Evolutionary conservation across 2,797 vertebrate species (phyloP).

Genomic region (Salarias fasciatus): DNA sequence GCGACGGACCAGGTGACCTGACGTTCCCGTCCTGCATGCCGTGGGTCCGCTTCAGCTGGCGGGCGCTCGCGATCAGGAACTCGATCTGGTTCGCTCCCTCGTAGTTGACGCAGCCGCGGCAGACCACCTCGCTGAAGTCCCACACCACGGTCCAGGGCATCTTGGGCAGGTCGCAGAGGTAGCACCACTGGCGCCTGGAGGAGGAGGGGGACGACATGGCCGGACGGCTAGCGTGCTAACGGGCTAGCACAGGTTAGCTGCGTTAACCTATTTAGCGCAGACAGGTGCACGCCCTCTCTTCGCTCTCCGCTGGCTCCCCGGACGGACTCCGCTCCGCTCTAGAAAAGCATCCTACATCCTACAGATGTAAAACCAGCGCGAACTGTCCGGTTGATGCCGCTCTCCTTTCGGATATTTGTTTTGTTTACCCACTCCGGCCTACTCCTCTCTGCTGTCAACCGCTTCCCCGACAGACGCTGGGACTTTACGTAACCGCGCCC

Average conservation of each 20-base stretch:
- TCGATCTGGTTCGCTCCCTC: conserved; percentile 92
- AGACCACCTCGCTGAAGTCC: conserved; percentile 94
- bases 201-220: conserved; percentile 84
- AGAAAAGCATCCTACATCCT: conserved; percentile 34
- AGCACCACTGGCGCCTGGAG: conserved; percentile 91
- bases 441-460: conserved; percentile 71
- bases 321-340: conserved; percentile 8
- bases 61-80: conserved; percentile 88
- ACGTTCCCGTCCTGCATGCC: conserved; percentile 88
- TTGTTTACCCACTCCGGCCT: conserved; percentile 80
- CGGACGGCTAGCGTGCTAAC: conserved; percentile 48
- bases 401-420: conserved; percentile 55
- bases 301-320: neutral
- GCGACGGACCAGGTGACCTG: conserved; percentile 86
- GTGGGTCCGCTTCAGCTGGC: conserved; percentile 88
- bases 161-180: conserved; percentile 92
- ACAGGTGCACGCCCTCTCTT: conserved; percentile 56
- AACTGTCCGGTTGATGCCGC: conserved; percentile 12
- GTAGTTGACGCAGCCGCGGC: conserved; percentile 93
- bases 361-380: neutral
- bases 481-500: conserved; percentile 76
- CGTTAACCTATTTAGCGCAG: conserved; percentile 62
- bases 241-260: conserved; percentile 63
- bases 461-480: conserved; percentile 71
- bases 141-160: conserved; percentile 94